These are phyloP conservation scores for Callospermophilus lateralis DNA, from an alignment of 2,113 vertebrate genomes.

Conservation along the genomic window DNA sequence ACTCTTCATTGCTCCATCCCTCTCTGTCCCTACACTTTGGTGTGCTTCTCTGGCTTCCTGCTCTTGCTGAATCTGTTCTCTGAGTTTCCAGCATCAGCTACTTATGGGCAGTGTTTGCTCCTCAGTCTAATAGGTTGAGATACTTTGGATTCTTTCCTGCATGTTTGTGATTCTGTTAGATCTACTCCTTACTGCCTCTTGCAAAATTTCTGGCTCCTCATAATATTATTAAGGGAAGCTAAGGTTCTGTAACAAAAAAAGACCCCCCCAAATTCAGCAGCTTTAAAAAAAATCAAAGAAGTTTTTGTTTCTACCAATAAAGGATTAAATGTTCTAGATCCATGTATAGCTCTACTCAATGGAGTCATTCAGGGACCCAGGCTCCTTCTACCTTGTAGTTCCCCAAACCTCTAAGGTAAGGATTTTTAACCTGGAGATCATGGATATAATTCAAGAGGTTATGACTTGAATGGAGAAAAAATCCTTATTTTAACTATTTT, in stretches of 20 bases:
- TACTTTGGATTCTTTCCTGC: slow-evolving; percentile 13
- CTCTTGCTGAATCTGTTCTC: background rate
- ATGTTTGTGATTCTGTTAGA: background rate
- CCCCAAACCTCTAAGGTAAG: background rate
- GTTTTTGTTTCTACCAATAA: background rate
- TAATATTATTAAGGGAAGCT: slow-evolving; percentile 8
- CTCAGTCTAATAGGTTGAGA: background rate
- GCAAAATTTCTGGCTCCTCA: background rate
- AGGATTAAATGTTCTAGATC: background rate
- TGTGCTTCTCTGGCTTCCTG: background rate
- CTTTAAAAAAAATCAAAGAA: background rate
- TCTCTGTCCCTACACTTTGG: background rate
- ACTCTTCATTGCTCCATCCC: background rate
- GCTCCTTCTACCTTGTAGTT: background rate
- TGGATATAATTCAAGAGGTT: slow-evolving; percentile 33
- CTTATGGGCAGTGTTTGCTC: background rate
- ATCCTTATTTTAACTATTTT: slow-evolving; percentile 19
- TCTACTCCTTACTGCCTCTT: background rate
- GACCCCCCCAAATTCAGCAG: background rate
- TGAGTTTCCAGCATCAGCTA: background rate
- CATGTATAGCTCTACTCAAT: background rate
- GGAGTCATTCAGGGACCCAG: slow-evolving; percentile 14
- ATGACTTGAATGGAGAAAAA: background rate
- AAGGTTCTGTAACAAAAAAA: slow-evolving; percentile 19
- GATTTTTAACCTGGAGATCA: background rate